Percentiles rank a stretch among this genome's conserved stretches.
These are phyloP conservation scores for Heliconius himera DNA, from an alignment of 1,140 invertebrate species.

Conservation along the genomic window DNA sequence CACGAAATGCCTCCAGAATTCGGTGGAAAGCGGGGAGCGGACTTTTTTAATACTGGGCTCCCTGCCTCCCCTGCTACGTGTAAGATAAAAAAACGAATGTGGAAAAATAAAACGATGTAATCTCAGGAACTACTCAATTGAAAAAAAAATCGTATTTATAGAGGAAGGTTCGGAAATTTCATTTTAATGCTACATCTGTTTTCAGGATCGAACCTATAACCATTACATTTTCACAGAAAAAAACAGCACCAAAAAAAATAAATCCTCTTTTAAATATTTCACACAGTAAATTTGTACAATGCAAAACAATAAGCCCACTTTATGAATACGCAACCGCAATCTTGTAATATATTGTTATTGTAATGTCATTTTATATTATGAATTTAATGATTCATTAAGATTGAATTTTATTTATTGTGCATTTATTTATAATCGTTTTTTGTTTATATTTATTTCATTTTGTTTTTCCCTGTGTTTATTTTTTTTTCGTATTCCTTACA, in stretches of 20 bases:
- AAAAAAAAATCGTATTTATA: too few relatives aligned
- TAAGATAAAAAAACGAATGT: too few relatives aligned
- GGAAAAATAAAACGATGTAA: too few relatives aligned
- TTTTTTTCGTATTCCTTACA: too few relatives aligned
- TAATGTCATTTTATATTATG: slow-evolving; percentile 4
- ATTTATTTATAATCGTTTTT: slow-evolving; percentile 6
- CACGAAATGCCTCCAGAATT: too few relatives aligned
- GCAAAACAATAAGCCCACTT: neutral
- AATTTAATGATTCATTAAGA: slow-evolving; percentile 7
- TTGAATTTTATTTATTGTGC: neutral
- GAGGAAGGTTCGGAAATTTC: too few relatives aligned
- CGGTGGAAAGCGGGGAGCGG: too few relatives aligned
- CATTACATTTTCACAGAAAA: neutral
- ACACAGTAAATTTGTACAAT: slow-evolving; percentile 3
- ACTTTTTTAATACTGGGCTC: too few relatives aligned
- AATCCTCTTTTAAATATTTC: neutral
- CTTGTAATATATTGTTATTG: slow-evolving; percentile 11
- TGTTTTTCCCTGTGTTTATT: too few relatives aligned
- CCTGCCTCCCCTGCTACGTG: too few relatives aligned
- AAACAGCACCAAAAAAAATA: neutral
- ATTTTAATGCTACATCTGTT: too few relatives aligned
- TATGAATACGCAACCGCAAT: slow-evolving; percentile 11
- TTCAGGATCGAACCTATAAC: neutral
- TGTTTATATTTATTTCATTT: neutral
- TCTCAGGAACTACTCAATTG: too few relatives aligned